Percentiles rank a stretch among this genome's conserved stretches.
These are phyloP conservation scores for Salminus brasiliensis DNA, from an alignment of 2,113 vertebrate species.

Conservation along the genomic window DNA sequence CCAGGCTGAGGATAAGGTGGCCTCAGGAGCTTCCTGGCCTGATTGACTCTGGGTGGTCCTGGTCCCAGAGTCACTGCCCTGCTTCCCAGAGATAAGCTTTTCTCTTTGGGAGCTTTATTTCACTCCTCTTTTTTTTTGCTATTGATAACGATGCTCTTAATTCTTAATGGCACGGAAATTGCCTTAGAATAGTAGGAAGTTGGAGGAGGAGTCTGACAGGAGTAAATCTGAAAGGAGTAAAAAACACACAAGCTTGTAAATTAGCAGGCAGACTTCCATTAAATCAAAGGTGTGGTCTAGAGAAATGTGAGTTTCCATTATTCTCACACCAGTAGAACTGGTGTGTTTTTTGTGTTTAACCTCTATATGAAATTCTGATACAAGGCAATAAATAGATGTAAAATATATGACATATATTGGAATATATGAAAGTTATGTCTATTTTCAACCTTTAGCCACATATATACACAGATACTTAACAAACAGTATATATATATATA, in stretches of 20 bases:
- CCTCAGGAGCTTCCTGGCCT: constrained; percentile 4
- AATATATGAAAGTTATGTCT: too few species aligned
- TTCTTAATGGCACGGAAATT: not conserved
- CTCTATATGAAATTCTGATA: too few species aligned
- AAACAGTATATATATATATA: too few species aligned
- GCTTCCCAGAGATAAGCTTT: constrained; percentile 13
- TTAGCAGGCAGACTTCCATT: not conserved
- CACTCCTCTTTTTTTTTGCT: not conserved
- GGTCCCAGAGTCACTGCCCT: constrained; percentile 35
- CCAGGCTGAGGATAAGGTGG: constrained; percentile 6
- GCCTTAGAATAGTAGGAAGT: not conserved
- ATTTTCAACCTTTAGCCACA: too few species aligned
- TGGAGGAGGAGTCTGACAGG: not conserved
- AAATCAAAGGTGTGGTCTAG: too few species aligned
- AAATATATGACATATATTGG: too few species aligned
- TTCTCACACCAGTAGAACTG: too few species aligned
- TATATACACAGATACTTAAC: too few species aligned
- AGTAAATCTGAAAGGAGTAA: not conserved
- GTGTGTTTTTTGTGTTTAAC: too few species aligned
- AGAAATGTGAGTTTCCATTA: too few species aligned
- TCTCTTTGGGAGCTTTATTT: not conserved
- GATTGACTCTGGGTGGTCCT: constrained; percentile 52
- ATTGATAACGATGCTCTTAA: constrained; percentile 4
- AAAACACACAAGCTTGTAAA: not conserved
- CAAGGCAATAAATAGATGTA: too few species aligned